These are phyloP conservation scores for Tupiocoris notatus DNA, from an alignment of 2,888 invertebrate species.

Conservation along the genomic window DNA sequence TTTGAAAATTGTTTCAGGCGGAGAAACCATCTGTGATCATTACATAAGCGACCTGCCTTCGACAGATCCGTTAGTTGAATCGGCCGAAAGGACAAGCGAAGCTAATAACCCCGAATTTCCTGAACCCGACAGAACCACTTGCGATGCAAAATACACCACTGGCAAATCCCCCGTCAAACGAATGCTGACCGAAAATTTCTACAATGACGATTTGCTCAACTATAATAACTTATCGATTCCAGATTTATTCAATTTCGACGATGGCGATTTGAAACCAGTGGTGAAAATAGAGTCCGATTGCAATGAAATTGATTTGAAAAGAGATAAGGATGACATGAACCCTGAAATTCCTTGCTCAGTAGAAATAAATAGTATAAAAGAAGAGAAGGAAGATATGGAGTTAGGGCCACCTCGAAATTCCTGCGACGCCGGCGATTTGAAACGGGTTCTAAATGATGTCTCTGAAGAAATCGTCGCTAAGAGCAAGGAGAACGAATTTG, in stretches of 20 bases:
- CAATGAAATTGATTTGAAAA: not conserved
- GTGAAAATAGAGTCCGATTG: not conserved
- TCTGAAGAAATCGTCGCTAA: not conserved
- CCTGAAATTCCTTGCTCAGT: not conserved
- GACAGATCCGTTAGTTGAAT: not conserved
- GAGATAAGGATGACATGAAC: too few species aligned
- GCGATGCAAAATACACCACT: not conserved
- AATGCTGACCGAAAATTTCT: not conserved
- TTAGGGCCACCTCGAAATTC: not conserved
- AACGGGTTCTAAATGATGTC: too few species aligned
- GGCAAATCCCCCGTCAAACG: not conserved
- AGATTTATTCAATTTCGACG: not conserved
- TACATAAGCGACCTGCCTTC: conserved; percentile 55
- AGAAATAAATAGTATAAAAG: not conserved
- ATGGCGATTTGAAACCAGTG: not conserved
- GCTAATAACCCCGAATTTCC: too few species aligned
- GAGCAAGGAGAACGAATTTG: not conserved
- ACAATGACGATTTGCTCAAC: not conserved
- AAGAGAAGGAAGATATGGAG: not conserved
- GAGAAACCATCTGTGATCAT: conserved; percentile 75
- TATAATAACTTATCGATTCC: not conserved
- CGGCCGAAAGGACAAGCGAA: not conserved
- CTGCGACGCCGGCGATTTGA: not conserved
- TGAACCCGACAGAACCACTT: not conserved
- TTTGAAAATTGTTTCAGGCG: conserved; percentile 61